Evolutionary conservation across 2,113 vertebrate species (phyloP).

Genomic region (Datnioides undecimradiatus): DNA sequence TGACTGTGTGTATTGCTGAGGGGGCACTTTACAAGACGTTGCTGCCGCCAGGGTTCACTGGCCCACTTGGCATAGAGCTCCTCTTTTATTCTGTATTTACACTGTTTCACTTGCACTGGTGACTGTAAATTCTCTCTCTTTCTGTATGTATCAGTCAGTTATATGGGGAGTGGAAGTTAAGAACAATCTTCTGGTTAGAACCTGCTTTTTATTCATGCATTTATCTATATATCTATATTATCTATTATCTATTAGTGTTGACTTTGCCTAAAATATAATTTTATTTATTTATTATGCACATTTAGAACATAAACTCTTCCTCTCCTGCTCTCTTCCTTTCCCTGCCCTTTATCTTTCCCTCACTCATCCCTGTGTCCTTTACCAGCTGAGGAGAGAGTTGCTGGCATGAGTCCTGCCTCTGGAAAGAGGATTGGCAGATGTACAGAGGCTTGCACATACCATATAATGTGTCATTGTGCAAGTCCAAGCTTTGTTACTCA

Average conservation of each 20-base stretch:
- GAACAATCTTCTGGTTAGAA: neutral
- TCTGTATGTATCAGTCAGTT: neutral
- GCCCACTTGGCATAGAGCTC: slow-evolving; percentile 52
- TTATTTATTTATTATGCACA: neutral
- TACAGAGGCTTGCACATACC: slow-evolving; percentile 17
- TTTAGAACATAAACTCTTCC: neutral
- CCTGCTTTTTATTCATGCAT: neutral
- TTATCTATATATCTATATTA: too few relatives aligned
- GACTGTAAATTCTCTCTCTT: neutral
- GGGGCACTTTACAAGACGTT: slow-evolving; percentile 62
- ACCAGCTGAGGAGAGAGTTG: neutral
- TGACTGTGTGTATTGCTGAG: slow-evolving; percentile 53
- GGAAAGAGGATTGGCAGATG: slow-evolving; percentile 18
- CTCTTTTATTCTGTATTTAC: slow-evolving; percentile 12
- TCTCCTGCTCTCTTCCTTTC: neutral
- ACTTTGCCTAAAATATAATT: neutral
- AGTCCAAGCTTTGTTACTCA: slow-evolving; percentile 23
- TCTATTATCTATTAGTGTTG: too few relatives aligned
- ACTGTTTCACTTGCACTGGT: neutral
- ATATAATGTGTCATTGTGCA: slow-evolving; percentile 29
- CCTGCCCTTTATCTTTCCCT: neutral
- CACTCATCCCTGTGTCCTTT: slow-evolving; percentile 7
- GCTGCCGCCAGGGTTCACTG: slow-evolving; percentile 60
- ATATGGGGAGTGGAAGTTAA: neutral
- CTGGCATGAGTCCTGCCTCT: slow-evolving; percentile 30